phyloP scores from a whole-genome alignment of 2,113 vertebrate genomes.

The Asarcornis scutulata region DNA sequence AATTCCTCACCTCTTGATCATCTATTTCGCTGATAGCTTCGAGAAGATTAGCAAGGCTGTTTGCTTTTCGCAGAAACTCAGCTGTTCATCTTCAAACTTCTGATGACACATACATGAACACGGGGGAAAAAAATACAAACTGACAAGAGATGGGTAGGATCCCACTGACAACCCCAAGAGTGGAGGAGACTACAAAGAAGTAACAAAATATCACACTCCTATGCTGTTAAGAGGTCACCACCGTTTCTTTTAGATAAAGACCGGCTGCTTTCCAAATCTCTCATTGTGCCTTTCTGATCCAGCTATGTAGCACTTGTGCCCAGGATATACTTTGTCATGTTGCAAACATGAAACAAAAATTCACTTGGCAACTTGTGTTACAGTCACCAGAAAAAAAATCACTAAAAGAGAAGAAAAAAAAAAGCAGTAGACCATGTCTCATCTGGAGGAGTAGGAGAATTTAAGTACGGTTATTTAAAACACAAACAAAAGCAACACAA shows the following conservation, averaged over 20 bases:
- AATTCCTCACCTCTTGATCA: background rate
- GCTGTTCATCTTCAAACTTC: background rate
- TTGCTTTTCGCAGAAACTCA: background rate
- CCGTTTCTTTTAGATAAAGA: background rate
- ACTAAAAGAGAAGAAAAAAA: background rate
- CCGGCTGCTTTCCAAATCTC: background rate
- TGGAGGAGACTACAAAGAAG: background rate
- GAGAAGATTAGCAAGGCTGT: background rate
- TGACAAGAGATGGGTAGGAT: background rate
- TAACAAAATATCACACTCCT: background rate
- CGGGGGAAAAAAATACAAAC: background rate
- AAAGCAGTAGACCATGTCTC: background rate
- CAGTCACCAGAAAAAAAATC: background rate
- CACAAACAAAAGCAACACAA: background rate
- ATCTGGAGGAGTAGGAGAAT: background rate
- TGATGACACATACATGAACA: background rate
- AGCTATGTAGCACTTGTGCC: background rate
- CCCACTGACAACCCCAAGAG: background rate
- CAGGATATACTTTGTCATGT: background rate
- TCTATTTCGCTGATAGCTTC: background rate
- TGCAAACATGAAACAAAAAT: background rate
- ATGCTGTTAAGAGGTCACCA: conserved; percentile 1
- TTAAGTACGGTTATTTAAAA: background rate
- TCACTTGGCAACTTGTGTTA: background rate
- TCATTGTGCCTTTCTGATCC: background rate